These are phyloP conservation scores for Aspidapion aeneum DNA, from an alignment of 2,888 invertebrate genomes.

Conservation along the genomic window DNA sequence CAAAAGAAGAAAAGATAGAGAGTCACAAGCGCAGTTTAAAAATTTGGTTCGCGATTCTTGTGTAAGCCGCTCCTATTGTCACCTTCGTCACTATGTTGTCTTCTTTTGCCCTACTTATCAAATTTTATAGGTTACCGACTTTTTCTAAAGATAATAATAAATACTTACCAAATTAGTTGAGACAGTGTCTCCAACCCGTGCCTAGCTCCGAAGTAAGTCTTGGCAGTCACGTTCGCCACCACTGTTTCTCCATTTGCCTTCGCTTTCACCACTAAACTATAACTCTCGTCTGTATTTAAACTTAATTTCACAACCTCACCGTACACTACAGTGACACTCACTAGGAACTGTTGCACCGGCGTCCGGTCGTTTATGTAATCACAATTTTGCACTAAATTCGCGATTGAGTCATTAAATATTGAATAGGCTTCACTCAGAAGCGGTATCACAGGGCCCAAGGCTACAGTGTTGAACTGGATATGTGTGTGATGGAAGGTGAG, in stretches of 20 bases:
- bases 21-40: too few relatives aligned
- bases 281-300: conserved; percentile 71
- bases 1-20: too few relatives aligned
- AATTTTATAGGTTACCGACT: too few relatives aligned
- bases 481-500: conserved; percentile 56
- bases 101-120: too few relatives aligned
- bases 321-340: conserved; percentile 54
- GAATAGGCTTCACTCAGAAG: conserved; percentile 53
- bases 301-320: conserved; percentile 54
- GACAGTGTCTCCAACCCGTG: conserved; percentile 75
- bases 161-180: conserved; percentile 68
- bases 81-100: too few relatives aligned
- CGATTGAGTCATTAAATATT: conserved; percentile 48
- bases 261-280: conserved; percentile 59
- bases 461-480: conserved; percentile 49
- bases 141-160: too few relatives aligned
- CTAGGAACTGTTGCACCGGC: conserved; percentile 42
- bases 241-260: conserved; percentile 49
- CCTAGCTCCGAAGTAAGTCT: conserved; percentile 72
- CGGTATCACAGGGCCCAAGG: conserved; percentile 47
- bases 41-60: too few relatives aligned
- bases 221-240: conserved; percentile 61
- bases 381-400: conserved; percentile 31
- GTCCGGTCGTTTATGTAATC: conserved; percentile 34
- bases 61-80: too few relatives aligned